Evolutionary conservation across 2,797 vertebrate species (phyloP), one percentile per base, ranked within the genome.

Genomic region (Enteromius trimaculatus): DNA sequence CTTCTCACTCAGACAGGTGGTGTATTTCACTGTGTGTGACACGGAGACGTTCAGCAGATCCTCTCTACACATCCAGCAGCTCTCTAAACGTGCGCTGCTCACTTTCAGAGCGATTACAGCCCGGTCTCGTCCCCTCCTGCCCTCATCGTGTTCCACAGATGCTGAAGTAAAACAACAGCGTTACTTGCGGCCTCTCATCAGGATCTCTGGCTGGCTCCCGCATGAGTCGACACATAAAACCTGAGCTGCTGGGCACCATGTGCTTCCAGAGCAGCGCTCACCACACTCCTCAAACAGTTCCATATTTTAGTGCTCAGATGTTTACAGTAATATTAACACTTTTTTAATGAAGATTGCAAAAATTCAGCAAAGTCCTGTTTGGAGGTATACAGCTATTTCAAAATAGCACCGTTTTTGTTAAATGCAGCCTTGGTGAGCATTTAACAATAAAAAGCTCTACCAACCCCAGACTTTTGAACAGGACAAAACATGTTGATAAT

Each of bases 191-290:
- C 66, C 66, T 7, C 23, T 58, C 83, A 66, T 84, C 84, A n/a
- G 88, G 86, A 91, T 91, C 86, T 31, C 87, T 90, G 88, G 88
- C 90, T 92, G 92, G 89, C 84, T 90, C 89, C 90, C 78, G 90
- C 86, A 90, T 92, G 88, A 92, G 87, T 87, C 86, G 70, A 74
- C 86, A 75, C 83, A 82, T 90, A 86, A 92, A 91, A 92, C 84
- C 83, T 82, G 87, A 90, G 87, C 90, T 14, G 60, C 88, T 85
- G 84, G 87, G 87, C 90, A 83, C 39, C 77, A 84, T 53, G 86
- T 90, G 89, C 89, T 91, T 34, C 31, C 31, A 34, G 31, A 34
- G 31, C 31, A 34, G 23, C 17, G 19, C 64, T 68, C 47, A 31
- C 51, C 71, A 23, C 3, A 49, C 19, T 34, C 55, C 17, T 21